phyloP scores from a whole-genome alignment of 2,888 invertebrate species.

The Busseola fusca region DNA sequence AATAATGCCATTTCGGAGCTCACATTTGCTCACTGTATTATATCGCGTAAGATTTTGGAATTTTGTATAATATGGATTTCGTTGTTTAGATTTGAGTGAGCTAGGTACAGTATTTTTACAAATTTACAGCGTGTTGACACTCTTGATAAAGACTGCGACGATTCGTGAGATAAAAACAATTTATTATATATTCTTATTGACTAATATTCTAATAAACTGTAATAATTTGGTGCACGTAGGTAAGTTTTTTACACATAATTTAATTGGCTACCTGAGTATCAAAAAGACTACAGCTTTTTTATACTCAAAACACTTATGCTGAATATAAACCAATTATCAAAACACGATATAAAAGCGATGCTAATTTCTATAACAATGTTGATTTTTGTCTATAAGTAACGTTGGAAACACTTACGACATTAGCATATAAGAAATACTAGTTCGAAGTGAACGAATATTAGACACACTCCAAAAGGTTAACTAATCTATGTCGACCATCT shows the following conservation, averaged over 20 bases:
- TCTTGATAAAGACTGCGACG: too few relatives aligned
- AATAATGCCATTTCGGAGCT: constrained; percentile 64
- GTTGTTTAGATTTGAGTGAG: background rate
- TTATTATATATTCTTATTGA: too few relatives aligned
- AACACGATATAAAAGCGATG: background rate
- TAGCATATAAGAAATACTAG: background rate
- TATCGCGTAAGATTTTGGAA: constrained; percentile 37
- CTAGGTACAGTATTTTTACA: background rate
- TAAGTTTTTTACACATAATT: background rate
- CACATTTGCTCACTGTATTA: constrained; percentile 46
- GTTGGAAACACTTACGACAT: background rate
- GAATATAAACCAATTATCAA: background rate
- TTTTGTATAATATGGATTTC: constrained; percentile 8
- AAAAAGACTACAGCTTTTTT: background rate
- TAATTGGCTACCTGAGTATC: too few relatives aligned
- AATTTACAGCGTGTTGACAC: too few relatives aligned
- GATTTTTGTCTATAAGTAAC: background rate
- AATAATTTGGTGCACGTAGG: too few relatives aligned
- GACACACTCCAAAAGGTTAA: constrained; percentile 6
- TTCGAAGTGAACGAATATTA: background rate
- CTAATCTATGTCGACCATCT: constrained; percentile 13
- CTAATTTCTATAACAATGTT: background rate
- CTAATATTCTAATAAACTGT: too few relatives aligned
- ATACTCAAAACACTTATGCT: background rate
- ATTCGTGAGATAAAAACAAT: background rate